phyloP scores from a whole-genome alignment of 2,797 vertebrate genomes.

The Melanitta fusca region DNA sequence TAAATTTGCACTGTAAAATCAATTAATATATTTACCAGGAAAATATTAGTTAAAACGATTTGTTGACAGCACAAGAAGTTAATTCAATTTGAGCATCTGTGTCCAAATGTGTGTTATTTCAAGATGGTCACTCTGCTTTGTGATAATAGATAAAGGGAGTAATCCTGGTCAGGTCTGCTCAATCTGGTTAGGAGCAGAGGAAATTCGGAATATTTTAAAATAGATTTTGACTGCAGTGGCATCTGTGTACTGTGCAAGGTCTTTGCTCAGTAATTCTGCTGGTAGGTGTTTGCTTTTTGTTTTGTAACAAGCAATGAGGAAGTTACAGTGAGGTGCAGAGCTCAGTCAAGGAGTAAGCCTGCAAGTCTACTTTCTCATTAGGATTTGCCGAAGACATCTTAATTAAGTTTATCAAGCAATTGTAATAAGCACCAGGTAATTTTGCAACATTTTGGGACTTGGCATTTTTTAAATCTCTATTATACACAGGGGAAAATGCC shows the following conservation, averaged over 20 bases:
- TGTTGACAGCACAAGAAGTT: not conserved
- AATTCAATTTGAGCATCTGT: not conserved
- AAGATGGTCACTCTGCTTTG: not conserved
- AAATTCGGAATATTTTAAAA: not conserved
- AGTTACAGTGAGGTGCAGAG: not conserved
- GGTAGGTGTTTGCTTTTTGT: not conserved
- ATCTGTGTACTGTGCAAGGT: not conserved
- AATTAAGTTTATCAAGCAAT: not conserved
- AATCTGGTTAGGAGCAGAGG: not conserved
- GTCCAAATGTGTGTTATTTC: not conserved
- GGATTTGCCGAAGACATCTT: not conserved
- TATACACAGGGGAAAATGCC: not conserved
- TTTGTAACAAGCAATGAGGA: not conserved
- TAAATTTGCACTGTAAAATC: not conserved
- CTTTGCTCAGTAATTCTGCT: not conserved
- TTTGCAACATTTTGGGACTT: not conserved
- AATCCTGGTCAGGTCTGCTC: not conserved
- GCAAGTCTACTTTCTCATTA: not conserved
- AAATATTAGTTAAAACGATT: not conserved
- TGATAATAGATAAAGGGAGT: not conserved
- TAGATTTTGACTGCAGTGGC: not conserved
- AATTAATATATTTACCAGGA: not conserved
- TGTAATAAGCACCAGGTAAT: not conserved
- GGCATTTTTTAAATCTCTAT: not conserved
- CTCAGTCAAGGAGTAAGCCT: not conserved